Base-by-base conservation (phyloP, 2,797 vertebrate genomes). In the Pantherophis vulpinus region DNA sequence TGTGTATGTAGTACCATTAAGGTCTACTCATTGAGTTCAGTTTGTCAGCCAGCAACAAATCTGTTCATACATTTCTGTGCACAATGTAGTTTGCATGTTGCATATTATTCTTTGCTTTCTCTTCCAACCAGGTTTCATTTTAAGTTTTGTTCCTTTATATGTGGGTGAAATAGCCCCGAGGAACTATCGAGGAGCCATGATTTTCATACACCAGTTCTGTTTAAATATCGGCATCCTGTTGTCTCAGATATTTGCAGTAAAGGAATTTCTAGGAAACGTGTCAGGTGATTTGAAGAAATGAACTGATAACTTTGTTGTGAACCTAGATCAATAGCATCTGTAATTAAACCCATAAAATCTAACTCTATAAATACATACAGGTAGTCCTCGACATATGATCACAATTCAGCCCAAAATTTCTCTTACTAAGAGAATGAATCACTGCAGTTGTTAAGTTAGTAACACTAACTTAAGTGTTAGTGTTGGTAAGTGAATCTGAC, bases 61-160 rank as follows among this genome's bases (percentile, higher is more conserved):
- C 7, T 55, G 11, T 61, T 60, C 29, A 10, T 74, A 74, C 12
- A 23, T 74, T 58, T 91, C 16, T 60, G 58, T n/a, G n/a, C 20
- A 13, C 20, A 58, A 51, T 91, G 56, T 51, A 42, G 3, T 1
- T 51, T 25, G 11, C 59, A 61, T n/a, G 23, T 12, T 32, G 8
- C 56, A 14, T 66, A 29, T 70, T 87, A 37, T 42, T 54, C 29
- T 32, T 70, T 55, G 1, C 87, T 70, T 66, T 70, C 11, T 88
- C n/a, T 37, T 92, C 23, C 37, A 42, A 87, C 86, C 60, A 92
- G 91, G 91, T 25, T 55, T 92, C 5, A 10, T 88, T 0, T 98
- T 98, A 91, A 98, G 90, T 4, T 97, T 98, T 93, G 98, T 98
- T 79, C 98, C 98, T 4, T 98, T 98, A 98, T 98, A 98, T 94